Percentiles rank a stretch among this genome's conserved stretches.
These are phyloP conservation scores for Drosophila kuntzei DNA, from an alignment of 2,888 invertebrate species.

Conservation along the genomic window DNA sequence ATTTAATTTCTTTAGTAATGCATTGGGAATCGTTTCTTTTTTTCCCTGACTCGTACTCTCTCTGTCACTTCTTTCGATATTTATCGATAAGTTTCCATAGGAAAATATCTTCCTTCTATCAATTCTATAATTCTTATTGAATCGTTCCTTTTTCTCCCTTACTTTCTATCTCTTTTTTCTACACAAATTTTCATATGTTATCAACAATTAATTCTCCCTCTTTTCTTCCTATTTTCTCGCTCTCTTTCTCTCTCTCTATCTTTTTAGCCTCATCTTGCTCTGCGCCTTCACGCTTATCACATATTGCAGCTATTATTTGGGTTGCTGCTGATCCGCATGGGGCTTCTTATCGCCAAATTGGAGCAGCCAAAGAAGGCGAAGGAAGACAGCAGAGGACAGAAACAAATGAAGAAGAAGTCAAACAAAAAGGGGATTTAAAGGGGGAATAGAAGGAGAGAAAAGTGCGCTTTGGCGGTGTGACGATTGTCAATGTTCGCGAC, in stretches of 20 bases:
- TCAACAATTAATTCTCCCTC: background rate
- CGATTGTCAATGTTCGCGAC: conserved; percentile 52
- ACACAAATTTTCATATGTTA: background rate
- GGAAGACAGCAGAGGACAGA: background rate
- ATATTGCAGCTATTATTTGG: conserved; percentile 47
- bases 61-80: too few relatives aligned
- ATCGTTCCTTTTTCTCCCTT: background rate
- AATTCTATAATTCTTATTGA: background rate
- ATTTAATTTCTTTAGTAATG: background rate
- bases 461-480: conserved; percentile 5
- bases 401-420: background rate
- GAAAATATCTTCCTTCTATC: too few relatives aligned
- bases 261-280: background rate
- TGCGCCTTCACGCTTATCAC: conserved; percentile 28
- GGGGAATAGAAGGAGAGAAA: background rate
- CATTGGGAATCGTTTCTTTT: background rate
- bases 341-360: conserved; percentile 31
- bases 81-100: too few relatives aligned
- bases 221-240: background rate
- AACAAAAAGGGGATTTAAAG: background rate
- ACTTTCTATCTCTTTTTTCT: background rate
- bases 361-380: conserved; percentile 9
- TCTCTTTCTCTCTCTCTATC: background rate
- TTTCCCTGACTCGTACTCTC: too few relatives aligned
- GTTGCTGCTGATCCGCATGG: conserved; percentile 32